Conservation (phyloP, 2,888 invertebrate species). For the Pemphredon lugubris region DNA sequence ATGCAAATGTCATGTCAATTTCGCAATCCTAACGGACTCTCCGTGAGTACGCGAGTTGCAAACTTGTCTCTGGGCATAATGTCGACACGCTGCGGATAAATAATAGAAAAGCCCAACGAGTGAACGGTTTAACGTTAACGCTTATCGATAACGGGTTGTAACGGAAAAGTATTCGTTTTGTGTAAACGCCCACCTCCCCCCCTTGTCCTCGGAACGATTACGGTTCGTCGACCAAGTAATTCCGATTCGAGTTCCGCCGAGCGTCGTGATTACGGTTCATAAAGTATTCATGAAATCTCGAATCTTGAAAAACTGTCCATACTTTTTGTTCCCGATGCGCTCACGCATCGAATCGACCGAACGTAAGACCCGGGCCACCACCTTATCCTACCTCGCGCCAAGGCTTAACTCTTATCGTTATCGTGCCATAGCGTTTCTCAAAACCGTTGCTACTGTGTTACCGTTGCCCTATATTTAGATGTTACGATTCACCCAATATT, state of each 20-base stretch:
- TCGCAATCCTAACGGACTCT: slow-evolving; percentile 58
- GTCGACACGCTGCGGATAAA: slow-evolving; percentile 53
- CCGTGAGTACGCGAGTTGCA: slow-evolving; percentile 30
- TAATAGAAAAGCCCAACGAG: slow-evolving; percentile 44
- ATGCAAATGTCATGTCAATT: slow-evolving; percentile 69
- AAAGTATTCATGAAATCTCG: too few relatives aligned
- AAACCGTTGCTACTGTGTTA: slow-evolving; percentile 76
- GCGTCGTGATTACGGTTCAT: too few relatives aligned
- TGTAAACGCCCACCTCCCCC: too few relatives aligned
- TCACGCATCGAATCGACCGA: slow-evolving; percentile 2
- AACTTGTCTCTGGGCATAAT: slow-evolving; percentile 36
- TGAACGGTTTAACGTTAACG: slow-evolving; percentile 18
- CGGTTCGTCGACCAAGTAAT: too few relatives aligned
- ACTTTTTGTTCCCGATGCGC: too few relatives aligned
- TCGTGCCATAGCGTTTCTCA: slow-evolving; percentile 68
- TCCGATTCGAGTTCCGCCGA: too few relatives aligned
- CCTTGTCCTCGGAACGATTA: too few relatives aligned
- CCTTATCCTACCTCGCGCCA: slow-evolving; percentile 57
- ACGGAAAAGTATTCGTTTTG: not conserved
- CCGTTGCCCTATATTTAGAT: slow-evolving; percentile 63
- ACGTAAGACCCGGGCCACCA: slow-evolving; percentile 22
- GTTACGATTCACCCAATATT: slow-evolving; percentile 20
- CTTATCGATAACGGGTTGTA: slow-evolving; percentile 5
- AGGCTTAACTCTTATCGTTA: slow-evolving; percentile 77
- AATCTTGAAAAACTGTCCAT: too few relatives aligned